Evolutionary conservation across 2,797 vertebrate species (phyloP).

Genomic region (Protosalanx chinensis): DNA sequence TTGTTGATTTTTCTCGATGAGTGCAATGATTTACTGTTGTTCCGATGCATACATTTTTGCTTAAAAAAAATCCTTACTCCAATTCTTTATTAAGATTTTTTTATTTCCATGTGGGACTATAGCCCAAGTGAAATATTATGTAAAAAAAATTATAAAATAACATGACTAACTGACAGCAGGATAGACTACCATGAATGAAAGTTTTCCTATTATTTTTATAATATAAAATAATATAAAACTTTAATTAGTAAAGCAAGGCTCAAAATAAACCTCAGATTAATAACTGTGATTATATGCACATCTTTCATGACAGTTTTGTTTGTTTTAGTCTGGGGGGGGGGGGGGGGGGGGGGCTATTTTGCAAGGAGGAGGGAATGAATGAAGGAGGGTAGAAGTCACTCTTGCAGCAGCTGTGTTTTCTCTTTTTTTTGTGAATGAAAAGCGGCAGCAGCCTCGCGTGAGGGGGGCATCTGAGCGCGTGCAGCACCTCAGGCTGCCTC

Average conservation of each 20-base stretch:
- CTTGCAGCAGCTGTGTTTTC: slow-evolving; percentile 33
- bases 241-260: too few relatives aligned
- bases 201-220: too few relatives aligned
- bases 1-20: too few relatives aligned
- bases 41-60: too few relatives aligned
- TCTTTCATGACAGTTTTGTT: background rate
- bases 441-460: slow-evolving; percentile 6
- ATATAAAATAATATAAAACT: too few relatives aligned
- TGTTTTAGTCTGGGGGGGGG: background rate
- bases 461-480: slow-evolving; percentile 15
- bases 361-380: background rate
- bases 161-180: too few relatives aligned
- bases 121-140: background rate
- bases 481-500: slow-evolving; percentile 35
- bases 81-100: too few relatives aligned
- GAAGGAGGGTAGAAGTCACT: slow-evolving; percentile 32
- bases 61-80: too few relatives aligned
- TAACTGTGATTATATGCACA: background rate
- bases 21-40: too few relatives aligned
- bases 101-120: too few relatives aligned
- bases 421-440: slow-evolving; percentile 57
- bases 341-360: background rate
- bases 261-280: background rate
- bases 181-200: too few relatives aligned
- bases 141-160: background rate